phyloP scores from a whole-genome alignment of 2,113 vertebrate species.

The Martes martes region DNA sequence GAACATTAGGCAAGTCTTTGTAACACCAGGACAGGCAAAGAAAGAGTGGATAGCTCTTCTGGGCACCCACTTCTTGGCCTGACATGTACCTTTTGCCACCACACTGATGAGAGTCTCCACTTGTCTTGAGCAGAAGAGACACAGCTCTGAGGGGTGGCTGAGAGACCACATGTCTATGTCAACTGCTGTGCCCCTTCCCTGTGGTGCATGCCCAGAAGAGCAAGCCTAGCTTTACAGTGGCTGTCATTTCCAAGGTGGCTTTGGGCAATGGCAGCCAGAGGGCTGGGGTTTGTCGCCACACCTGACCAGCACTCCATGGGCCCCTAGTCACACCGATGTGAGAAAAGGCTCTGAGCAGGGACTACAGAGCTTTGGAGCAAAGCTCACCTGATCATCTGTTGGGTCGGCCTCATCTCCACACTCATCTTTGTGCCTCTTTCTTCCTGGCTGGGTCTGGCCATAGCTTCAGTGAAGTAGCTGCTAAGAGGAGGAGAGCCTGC shows the following conservation, averaged over 20 bases:
- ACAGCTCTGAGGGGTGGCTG: not conserved
- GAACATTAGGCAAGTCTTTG: not conserved
- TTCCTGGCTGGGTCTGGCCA: not conserved
- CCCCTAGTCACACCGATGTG: not conserved
- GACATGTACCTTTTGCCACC: not conserved
- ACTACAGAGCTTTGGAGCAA: not conserved
- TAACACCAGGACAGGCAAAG: not conserved
- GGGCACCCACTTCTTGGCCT: not conserved
- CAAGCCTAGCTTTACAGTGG: not conserved
- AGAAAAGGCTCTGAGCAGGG: not conserved
- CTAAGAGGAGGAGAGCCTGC: not conserved
- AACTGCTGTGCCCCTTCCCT: not conserved
- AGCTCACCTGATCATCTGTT: not conserved
- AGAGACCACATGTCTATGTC: rapidly evolving
- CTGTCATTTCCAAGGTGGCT: not conserved
- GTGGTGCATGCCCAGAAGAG: rapidly evolving
- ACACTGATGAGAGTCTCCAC: not conserved
- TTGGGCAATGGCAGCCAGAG: not conserved
- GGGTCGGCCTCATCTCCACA: not conserved
- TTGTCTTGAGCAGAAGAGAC: not conserved
- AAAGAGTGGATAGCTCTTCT: not conserved
- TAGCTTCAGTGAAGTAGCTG: not conserved
- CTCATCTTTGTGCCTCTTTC: no score
- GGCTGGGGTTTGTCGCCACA: not conserved
- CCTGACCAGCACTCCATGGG: not conserved